phyloP scores from a whole-genome alignment of 2,797 vertebrate genomes.

The Sphenodon punctatus region DNA sequence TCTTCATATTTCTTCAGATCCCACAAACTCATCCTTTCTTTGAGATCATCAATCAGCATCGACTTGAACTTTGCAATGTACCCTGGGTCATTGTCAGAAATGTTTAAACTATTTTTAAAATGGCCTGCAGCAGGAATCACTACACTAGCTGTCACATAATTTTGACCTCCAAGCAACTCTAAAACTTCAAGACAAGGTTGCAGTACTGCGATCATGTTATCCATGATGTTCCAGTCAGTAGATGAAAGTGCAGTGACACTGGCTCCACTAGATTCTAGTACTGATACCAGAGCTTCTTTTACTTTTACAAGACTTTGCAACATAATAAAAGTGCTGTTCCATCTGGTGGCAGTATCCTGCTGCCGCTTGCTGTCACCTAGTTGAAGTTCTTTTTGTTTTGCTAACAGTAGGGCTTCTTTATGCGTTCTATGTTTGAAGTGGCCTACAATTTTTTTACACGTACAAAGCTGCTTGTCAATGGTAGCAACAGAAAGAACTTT shows the following conservation, averaged over 20 bases:
- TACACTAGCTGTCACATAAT: neutral
- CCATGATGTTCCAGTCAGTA: neutral
- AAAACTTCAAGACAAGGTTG: too few relatives aligned
- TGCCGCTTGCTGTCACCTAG: neutral
- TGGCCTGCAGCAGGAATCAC: neutral
- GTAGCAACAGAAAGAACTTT: neutral
- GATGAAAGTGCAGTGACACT: neutral
- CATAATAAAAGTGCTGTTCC: too few relatives aligned
- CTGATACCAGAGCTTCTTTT: neutral
- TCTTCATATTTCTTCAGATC: too few relatives aligned
- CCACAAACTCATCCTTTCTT: neutral
- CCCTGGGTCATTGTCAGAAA: neutral
- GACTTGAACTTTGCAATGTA: neutral
- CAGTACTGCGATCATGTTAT: too few relatives aligned
- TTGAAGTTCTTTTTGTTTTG: neutral
- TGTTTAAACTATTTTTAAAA: neutral
- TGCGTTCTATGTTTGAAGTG: neutral
- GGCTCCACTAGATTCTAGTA: neutral
- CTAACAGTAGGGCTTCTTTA: neutral
- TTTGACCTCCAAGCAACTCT: too few relatives aligned
- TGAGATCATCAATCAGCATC: neutral
- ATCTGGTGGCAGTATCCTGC: neutral
- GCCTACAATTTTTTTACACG: neutral
- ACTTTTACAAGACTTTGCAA: neutral
- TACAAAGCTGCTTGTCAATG: neutral